Base-by-base conservation (phyloP, 2,113 vertebrate genomes). In the Chloroceryle aenea region DNA sequence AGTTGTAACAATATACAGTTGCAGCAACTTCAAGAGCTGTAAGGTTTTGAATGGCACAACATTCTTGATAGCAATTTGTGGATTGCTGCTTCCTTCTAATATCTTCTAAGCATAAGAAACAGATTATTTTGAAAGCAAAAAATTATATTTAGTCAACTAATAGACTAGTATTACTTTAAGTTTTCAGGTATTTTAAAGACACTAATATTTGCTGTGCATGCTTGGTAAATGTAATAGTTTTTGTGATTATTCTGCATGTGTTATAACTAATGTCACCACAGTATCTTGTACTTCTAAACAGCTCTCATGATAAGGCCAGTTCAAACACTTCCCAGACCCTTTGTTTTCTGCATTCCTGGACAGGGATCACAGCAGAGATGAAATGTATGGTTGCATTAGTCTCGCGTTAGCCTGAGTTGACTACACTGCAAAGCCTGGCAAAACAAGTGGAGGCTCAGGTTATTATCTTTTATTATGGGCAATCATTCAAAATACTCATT, bases 281-380 rank as follows among this genome's bases (percentile, higher is more conserved):
- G 38, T 42, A 85, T 76, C 87, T 83, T 43, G 67, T 64, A 38
- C 45, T 93, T 26, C 58, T 91, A 55, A 94, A 87, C 56, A 92
- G 29, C n/a, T 81, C 69, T 42, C 68, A 40, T 26, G 52, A 34
- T 55, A 84, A 81, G 26, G 92, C n/a, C 68, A 62, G 52, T 86
- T 94, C 82, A 90, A 69, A 87, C 52, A 42, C 20, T 74, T 86
- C 75, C 42, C 67, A 85, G 11, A 43, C 86, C 61, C 78, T 96
- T 93, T 96, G 82, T 85, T 59, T 92, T 87, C 89, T 69, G 64
- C 48, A 43, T 93, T 81, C 69, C 66, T 72, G 79, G 85, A 72
- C 64, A 73, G 45, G 9, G 58, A 80, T 52, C 16, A 21, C 43
- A 78, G 56, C 29, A 76, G 47, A 91, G 34, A 9, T 2, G 5